A percentile compares a stretch with the other conserved stretches of the same genome.
Evolutionary conservation across 2,888 invertebrate species (phyloP).

Genomic region (Volucella zonaria): DNA sequence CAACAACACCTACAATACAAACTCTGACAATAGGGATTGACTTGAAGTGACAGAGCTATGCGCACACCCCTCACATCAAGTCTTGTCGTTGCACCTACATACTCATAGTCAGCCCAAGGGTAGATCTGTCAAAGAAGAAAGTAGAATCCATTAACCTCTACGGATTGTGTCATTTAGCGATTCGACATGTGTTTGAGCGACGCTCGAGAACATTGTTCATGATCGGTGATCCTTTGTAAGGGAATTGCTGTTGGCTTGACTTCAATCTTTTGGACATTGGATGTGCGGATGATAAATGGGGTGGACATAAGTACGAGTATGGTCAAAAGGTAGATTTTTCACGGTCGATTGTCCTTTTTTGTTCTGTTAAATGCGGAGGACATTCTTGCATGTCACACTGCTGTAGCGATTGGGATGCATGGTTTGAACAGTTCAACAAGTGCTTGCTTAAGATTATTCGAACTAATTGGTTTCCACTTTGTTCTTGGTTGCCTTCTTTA

Average conservation of each 20-base stretch:
- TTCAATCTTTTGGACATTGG: slow-evolving; percentile 44
- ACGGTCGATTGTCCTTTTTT: slow-evolving; percentile 51
- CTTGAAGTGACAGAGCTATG: slow-evolving; percentile 66
- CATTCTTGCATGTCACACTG: slow-evolving; percentile 56
- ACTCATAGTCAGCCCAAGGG: slow-evolving; percentile 10
- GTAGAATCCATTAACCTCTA: slow-evolving; percentile 72
- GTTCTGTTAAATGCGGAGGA: slow-evolving; percentile 23
- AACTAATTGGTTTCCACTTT: slow-evolving; percentile 67
- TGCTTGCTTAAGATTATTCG: slow-evolving; percentile 53
- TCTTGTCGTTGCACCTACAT: slow-evolving; percentile 29
- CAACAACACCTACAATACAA: slow-evolving; percentile 53
- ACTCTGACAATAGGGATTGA: slow-evolving; percentile 39
- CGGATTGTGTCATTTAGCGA: slow-evolving; percentile 73
- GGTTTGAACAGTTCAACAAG: slow-evolving; percentile 66
- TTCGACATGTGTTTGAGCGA: slow-evolving; percentile 72
- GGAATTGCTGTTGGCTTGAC: slow-evolving; percentile 54
- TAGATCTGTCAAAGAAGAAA: slow-evolving; percentile 68
- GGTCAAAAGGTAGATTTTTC: slow-evolving; percentile 60
- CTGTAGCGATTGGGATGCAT: slow-evolving; percentile 26
- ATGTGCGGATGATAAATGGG: slow-evolving; percentile 50
- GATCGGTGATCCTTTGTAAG: slow-evolving; percentile 59
- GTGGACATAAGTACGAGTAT: slow-evolving; percentile 8
- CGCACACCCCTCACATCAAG: slow-evolving; percentile 66
- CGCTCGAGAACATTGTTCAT: slow-evolving; percentile 61
- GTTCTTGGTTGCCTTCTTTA: slow-evolving; percentile 1